These are phyloP conservation scores for Thymelicus lineola DNA, from an alignment of 2,888 invertebrate species.

Conservation along the genomic window DNA sequence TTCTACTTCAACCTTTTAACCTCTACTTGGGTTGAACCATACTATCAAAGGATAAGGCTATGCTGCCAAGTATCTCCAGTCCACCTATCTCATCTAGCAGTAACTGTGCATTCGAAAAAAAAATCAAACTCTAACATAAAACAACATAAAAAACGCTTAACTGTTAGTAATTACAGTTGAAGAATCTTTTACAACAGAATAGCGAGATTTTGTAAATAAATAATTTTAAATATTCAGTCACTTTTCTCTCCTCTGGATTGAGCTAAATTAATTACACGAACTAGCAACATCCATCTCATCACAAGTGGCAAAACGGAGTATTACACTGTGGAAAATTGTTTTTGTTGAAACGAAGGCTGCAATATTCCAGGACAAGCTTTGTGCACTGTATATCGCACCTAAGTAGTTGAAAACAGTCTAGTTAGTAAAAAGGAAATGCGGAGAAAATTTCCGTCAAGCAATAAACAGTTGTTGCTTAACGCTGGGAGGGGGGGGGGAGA, in stretches of 20 bases:
- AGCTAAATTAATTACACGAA: conserved; percentile 6
- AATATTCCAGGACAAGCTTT: conserved; percentile 49
- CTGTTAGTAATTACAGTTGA: too few relatives aligned
- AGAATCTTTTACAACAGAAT: not conserved
- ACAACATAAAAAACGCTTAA: too few relatives aligned
- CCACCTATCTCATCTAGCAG: too few relatives aligned
- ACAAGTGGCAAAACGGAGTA: not conserved
- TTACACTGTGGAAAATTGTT: conserved; percentile 15
- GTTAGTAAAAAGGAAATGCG: conserved; percentile 65
- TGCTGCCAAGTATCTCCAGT: too few relatives aligned
- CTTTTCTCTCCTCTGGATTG: conserved; percentile 2
- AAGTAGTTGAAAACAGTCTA: conserved; percentile 65
- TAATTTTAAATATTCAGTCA: not conserved
- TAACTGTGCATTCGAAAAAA: too few relatives aligned
- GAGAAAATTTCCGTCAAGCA: conserved; percentile 61
- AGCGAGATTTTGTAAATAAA: not conserved
- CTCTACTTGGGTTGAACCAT: too few relatives aligned
- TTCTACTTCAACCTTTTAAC: too few relatives aligned
- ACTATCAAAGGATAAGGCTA: too few relatives aligned
- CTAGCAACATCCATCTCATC: conserved; percentile 1
- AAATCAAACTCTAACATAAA: too few relatives aligned
- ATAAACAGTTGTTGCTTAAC: conserved; percentile 75
- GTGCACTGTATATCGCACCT: conserved; percentile 58
- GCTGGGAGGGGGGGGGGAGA: conserved; percentile 54
- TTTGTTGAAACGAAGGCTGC: conserved; percentile 17